Evolutionary conservation across 2,888 invertebrate genomes (phyloP).

Genomic region (Mongoloraphidia duomilia): DNA sequence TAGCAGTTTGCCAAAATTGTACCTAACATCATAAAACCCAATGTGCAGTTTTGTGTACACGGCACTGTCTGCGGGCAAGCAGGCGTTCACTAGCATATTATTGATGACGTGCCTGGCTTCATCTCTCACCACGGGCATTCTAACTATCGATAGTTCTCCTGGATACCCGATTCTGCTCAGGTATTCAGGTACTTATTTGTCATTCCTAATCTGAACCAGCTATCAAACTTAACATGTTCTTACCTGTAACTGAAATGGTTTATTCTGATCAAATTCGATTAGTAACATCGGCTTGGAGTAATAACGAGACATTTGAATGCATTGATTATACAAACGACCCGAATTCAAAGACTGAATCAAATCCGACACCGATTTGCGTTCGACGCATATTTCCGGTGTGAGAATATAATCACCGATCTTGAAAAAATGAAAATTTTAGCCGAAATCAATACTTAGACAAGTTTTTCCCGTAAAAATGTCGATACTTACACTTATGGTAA

Average conservation of each 20-base stretch:
- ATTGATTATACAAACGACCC: conserved; percentile 90
- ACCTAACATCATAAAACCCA: too few species aligned
- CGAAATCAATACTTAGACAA: background rate
- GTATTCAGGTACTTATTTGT: background rate
- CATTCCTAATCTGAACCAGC: background rate
- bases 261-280: conserved; percentile 92
- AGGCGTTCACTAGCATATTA: too few species aligned
- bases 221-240: conserved; percentile 8
- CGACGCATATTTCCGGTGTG: conserved; percentile 91
- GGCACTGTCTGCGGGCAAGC: too few species aligned
- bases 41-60: too few species aligned
- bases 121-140: too few species aligned
- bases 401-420: conserved; percentile 96
- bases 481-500: conserved; percentile 54
- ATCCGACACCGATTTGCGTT: conserved; percentile 92
- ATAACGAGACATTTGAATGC: conserved; percentile 81
- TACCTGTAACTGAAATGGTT: conserved; percentile 79
- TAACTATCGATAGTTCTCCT: background rate
- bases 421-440: conserved; percentile 14
- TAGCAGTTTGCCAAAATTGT: too few species aligned
- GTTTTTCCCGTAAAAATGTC: background rate
- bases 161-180: background rate
- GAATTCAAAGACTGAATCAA: conserved; percentile 89
- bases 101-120: too few species aligned
- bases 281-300: conserved; percentile 79